Base-by-base conservation (phyloP, 1,140 invertebrate genomes). In the Anastatus disparis region DNA sequence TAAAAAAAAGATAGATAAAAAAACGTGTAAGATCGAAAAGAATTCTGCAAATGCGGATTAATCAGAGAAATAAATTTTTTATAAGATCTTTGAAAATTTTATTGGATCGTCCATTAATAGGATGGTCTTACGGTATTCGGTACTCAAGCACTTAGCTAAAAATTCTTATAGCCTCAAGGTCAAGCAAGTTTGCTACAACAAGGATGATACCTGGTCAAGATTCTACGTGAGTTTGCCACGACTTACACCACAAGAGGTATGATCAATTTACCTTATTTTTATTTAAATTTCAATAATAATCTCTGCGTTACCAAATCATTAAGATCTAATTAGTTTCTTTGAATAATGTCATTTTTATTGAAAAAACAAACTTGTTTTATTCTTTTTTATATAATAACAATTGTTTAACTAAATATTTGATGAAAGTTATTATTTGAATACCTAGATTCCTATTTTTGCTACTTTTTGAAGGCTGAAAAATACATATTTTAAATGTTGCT, bases 191-290 rank as follows among this genome's bases (percentile, higher is more conserved):
- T 58, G 74, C 40, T 44, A 58, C 17, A 46, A 52, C 31, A n/a
- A 29, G 3, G 66, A 70, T 4, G 76, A 74, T 48, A 59, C 50
- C 44, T 31, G 56, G 20, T 64, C 42, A 2, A 70, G 81, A 26
- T 71, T 76, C 26, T 84, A 82, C 15, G 74, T 72, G 27, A 76
- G 76, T 61, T 52, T 78, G 29, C 78, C 82, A 15, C 74, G 78
- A 8, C 79, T 85, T 35, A 81, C 82, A 2, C 82, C 82, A 7
- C 83, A 83, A 44, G 83, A 85, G 75, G 82, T 82, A 77, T 8
- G 48, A n/a, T 73, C n/a, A n/a, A n/a, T n/a, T n/a, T n/a, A n/a
- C n/a, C n/a, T n/a, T n/a, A n/a, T n/a, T n/a, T n/a, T n/a, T n/a
- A n/a, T n/a, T n/a, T n/a, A n/a, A n/a, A n/a, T n/a, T n/a, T n/a